Evolutionary conservation across 2,113 vertebrate species (phyloP), one percentile per base, ranked within the genome.

Genomic region (Pelvicachromis taeniatus): DNA sequence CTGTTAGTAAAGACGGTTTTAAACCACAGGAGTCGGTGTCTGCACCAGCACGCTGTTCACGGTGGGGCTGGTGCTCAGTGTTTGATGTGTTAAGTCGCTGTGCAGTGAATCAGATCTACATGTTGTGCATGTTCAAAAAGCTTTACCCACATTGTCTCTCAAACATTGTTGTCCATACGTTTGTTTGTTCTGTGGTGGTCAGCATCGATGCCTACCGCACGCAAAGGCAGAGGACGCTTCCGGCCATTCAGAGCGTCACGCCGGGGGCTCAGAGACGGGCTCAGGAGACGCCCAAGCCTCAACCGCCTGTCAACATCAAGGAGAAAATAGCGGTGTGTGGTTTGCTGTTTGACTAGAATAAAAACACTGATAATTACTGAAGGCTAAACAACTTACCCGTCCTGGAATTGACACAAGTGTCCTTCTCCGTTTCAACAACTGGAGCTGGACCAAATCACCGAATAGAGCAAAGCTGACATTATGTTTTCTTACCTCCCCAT

Each of bases 121-220:
- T 16, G 38, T 26, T 17, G 12, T 70, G 65, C 14, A 26, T 70
- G 65, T 45, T 70, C n/a, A 40, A 7, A 68, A 23, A 68, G n/a
- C 63, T 48, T 73, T 17, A 7, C 40, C n/a, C 35, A 73, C 23
- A 45, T 21, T 48, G 5, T 6, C 23, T 42, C 21, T 9, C 26
- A 75, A 33, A 53, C 29, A 48, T 11, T 0, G 68, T 50, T 45
- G 4, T 73, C 0, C 40, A 29, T 17, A 48, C 7, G 9, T 12
- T 31, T 38, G 2, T 26, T n/a, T 2, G 9, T 31, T 75, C 33
- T 83, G 6, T 87, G 12, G 10, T 83, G 68, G n/a, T 48, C 93
- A 96, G 96, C 80, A 84, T 96, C 11, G 96, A 96, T 82, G 92
- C 95, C 0, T 96, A 96, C 78, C 94, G 96, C 85, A 94, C 90